Base-by-base conservation (phyloP, 1,140 invertebrate species). In the Brachionus rotundiformis region DNA sequence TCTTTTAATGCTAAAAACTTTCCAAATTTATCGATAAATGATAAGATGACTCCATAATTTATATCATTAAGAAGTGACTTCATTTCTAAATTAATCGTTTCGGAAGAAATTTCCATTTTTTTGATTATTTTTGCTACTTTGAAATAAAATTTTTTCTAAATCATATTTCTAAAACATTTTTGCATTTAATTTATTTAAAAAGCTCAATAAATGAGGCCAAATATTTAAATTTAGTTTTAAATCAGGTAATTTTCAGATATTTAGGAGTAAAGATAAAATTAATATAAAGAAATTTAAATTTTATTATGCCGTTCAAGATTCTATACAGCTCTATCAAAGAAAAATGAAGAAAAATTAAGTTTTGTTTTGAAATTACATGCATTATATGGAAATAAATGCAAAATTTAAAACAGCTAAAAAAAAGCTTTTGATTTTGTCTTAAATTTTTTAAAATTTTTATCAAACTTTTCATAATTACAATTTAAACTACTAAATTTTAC, bases 21-120 rank as follows among this genome's bases (percentile, higher is more conserved):
- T 54, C 44, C 25, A 54, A 77, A 77, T 39, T 77, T 77, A 31
- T 77, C 47, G n/a, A 77, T 54, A 77, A 77, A 77, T 33, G 44
- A 77, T 10, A 77, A 54, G 19, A 77, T 59, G n/a, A 77, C 27
- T 23, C 73, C 73, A 59, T 77, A 77, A 77, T 77, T 77, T 4
- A 54, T 49, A 77, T 77, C 73, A 33, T 59, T 54, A 11, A 44
- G 49, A 19, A 77, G 41, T 5, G 19, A 25, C 3, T 73, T 19
- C 25, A 41, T 41, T 19, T 44, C 36, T 0, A 73, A 19, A 13
- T 73, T 8, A 11, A 4, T 25, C 19, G 25, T 44, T 27, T 73
- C 29, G 23, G 6, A 1, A 6, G 11, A 13, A 31, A 2, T n/a
- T 36, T 36, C 63, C 29, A 36, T 68, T 68, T 68, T 33, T 54